These are phyloP conservation scores for Itoplectis maculator DNA, from an alignment of 2,888 invertebrate species.

Conservation along the genomic window DNA sequence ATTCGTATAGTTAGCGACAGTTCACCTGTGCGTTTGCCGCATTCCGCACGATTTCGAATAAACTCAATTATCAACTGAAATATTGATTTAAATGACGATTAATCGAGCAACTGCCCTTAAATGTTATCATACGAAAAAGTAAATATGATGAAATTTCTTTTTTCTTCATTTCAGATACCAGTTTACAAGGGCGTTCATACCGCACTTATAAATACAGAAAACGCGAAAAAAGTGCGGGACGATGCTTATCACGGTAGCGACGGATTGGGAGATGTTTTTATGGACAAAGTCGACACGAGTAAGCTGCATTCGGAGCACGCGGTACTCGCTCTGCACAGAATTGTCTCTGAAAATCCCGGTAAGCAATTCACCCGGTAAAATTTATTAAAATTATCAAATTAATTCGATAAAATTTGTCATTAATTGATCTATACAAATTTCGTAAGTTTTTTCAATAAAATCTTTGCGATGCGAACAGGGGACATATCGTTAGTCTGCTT, in stretches of 20 bases:
- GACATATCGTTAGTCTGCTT: conserved; percentile 88
- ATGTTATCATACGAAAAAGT: not conserved
- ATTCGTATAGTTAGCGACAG: no score
- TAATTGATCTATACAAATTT: no score
- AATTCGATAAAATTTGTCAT: not conserved
- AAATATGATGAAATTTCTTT: not conserved
- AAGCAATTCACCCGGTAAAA: conserved; percentile 47
- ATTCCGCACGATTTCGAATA: no score
- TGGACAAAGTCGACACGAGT: conserved; percentile 83
- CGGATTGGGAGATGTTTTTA: conserved; percentile 89
- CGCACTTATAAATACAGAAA: conserved; percentile 83
- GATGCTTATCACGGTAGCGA: conserved; percentile 88
- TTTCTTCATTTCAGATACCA: conserved; percentile 86
- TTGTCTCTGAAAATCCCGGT: conserved; percentile 87
- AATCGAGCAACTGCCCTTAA: no score
- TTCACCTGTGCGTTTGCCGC: no score
- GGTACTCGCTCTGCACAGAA: conserved; percentile 86
- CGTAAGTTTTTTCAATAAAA: not conserved
- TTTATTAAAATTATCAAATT: not conserved
- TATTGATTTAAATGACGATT: no score
- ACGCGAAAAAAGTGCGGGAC: conserved; percentile 79
- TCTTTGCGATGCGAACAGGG: conserved; percentile 82
- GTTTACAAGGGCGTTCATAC: conserved; percentile 88
- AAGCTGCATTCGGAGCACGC: conserved; percentile 87
- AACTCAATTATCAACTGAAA: no score